phyloP scores from a whole-genome alignment of 37 sponge, comb jelly and placozoan genomes.

The Geodia barretti region DNA sequence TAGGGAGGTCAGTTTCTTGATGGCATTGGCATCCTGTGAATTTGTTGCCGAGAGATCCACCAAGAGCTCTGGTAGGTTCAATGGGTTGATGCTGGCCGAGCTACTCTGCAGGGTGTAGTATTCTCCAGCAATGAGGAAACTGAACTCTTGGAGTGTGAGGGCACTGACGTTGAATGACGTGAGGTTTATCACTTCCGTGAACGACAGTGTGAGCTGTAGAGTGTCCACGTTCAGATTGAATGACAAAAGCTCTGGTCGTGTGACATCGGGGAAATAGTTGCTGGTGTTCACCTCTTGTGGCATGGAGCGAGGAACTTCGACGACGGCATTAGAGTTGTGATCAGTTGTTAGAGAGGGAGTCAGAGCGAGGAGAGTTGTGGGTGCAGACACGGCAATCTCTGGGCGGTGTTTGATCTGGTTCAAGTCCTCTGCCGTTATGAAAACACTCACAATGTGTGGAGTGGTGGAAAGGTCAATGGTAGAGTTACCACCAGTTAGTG shows the following conservation, averaged over 20 bases:
- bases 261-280: constrained; percentile 48
- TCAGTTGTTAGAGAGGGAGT: constrained; percentile 49
- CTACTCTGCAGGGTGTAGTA: constrained; percentile 28
- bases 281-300: constrained; percentile 24
- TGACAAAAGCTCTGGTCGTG: constrained; percentile 38
- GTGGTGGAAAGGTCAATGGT: constrained; percentile 11
- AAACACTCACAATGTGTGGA: constrained; percentile 57
- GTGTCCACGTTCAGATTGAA: constrained; percentile 76
- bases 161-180: constrained; percentile 52
- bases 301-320: constrained; percentile 6
- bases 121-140: neutral
- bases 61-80: neutral
- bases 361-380: constrained; percentile 55
- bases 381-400: constrained; percentile 23
- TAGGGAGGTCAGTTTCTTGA: constrained; percentile 53
- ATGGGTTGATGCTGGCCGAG: constrained; percentile 24
- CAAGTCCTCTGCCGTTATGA: constrained; percentile 55
- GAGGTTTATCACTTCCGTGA: constrained; percentile 74
- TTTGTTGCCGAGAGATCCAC: constrained; percentile 32
- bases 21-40: constrained; percentile 60
- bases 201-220: constrained; percentile 52
- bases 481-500: constrained; percentile 61
- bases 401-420: constrained; percentile 65
- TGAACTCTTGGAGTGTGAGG: constrained; percentile 53
- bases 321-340: constrained; percentile 48